phyloP scores from a whole-genome alignment of 2,797 vertebrate species.

The Enteromius radiatus region DNA sequence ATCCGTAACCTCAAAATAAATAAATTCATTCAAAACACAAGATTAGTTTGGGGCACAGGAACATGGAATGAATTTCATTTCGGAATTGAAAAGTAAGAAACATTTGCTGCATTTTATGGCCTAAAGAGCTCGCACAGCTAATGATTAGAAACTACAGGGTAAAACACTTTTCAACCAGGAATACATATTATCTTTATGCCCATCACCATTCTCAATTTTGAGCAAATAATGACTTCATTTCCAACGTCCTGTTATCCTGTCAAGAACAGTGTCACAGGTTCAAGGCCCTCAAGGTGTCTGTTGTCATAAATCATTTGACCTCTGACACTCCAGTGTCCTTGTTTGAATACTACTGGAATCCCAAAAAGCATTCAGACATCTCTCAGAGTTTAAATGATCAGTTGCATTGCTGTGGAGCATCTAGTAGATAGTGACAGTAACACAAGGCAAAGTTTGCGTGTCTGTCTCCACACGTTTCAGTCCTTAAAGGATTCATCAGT shows the following conservation, averaged over 20 bases:
- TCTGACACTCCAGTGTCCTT: constrained; percentile 28
- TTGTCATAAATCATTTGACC: constrained; percentile 28
- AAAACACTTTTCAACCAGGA: not conserved
- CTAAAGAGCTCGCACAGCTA: not conserved
- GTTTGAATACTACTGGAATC: constrained; percentile 5
- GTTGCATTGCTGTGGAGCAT: not conserved
- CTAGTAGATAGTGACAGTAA: not conserved
- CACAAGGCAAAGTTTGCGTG: not conserved
- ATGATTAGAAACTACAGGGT: not conserved
- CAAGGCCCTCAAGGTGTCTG: constrained; percentile 30
- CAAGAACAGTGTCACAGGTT: constrained; percentile 29
- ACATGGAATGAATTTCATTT: not conserved
- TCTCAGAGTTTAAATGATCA: not conserved
- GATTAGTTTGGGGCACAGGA: not conserved
- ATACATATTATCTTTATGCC: not conserved
- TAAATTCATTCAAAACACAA: not conserved
- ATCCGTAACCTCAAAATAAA: constrained; percentile 10
- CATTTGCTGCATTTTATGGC: not conserved
- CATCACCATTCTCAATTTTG: not conserved
- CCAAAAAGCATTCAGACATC: not conserved
- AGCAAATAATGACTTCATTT: not conserved
- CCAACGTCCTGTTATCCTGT: constrained; percentile 12
- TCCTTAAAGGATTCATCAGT: constrained; percentile 12
- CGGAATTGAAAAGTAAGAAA: not conserved
- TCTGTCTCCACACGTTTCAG: not conserved